These are phyloP conservation scores for Chymomyza costata DNA, from an alignment of 1,140 invertebrate genomes.

Conservation along the genomic window DNA sequence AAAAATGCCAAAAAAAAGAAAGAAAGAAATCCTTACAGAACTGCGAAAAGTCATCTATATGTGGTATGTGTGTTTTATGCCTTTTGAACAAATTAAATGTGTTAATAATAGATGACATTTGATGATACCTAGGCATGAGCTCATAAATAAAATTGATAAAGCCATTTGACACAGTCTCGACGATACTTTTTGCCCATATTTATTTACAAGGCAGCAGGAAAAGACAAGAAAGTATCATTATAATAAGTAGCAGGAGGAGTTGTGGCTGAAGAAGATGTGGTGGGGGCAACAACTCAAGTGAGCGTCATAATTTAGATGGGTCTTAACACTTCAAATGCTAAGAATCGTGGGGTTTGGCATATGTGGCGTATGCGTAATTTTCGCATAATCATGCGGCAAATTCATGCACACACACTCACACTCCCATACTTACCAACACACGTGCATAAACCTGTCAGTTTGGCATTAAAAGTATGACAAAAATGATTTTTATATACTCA, in stretches of 20 bases:
- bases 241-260: no score
- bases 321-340: constrained; percentile 63
- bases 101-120: constrained; percentile 50
- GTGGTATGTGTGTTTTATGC: constrained; percentile 24
- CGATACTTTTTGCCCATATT: constrained; percentile 6
- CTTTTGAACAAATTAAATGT: constrained; percentile 66
- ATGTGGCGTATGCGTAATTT: constrained; percentile 62
- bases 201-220: no score
- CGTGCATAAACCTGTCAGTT: constrained; percentile 58
- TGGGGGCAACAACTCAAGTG: constrained; percentile 16
- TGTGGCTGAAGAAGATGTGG: no score
- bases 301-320: constrained; percentile 35
- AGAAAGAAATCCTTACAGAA: background rate
- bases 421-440: constrained; percentile 9
- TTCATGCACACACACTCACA: background rate
- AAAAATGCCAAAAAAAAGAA: constrained; percentile 26
- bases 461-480: constrained; percentile 61
- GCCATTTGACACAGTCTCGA: constrained; percentile 27
- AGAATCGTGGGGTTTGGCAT: constrained; percentile 55
- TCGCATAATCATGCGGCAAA: constrained; percentile 60
- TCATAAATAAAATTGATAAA: constrained; percentile 60
- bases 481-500: constrained; percentile 67
- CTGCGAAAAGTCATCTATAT: background rate
- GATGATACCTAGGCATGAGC: constrained; percentile 3
- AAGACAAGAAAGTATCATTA: no score